These are phyloP conservation scores for Chloebia gouldiae DNA, from an alignment of 2,113 vertebrate genomes.

Conservation along the genomic window DNA sequence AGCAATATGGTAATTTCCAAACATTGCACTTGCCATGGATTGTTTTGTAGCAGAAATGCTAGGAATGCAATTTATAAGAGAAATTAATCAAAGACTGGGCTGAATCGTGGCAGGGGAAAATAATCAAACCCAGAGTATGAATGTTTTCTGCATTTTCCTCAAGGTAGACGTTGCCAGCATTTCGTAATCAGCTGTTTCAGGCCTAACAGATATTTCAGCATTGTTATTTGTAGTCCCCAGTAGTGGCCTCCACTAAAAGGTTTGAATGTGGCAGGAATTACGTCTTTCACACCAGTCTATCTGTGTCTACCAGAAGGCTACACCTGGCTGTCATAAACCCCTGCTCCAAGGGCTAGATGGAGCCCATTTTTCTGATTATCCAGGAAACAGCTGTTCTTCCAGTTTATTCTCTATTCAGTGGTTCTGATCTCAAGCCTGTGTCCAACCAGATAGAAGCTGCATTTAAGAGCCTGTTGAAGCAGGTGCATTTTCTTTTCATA, in stretches of 20 bases:
- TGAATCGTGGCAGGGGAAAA: conserved; percentile 8
- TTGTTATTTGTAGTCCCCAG: conserved; percentile 10
- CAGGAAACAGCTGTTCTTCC: not conserved
- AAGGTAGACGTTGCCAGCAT: conserved; percentile 20
- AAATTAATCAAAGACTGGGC: conserved; percentile 43
- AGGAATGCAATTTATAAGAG: conserved; percentile 21
- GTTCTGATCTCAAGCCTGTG: not conserved
- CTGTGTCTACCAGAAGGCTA: not conserved
- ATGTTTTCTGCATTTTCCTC: conserved; percentile 38
- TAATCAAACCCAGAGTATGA: conserved; percentile 2
- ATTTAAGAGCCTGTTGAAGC: not conserved
- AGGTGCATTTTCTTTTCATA: not conserved
- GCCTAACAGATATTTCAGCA: conserved; percentile 20
- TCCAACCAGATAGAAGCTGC: not conserved
- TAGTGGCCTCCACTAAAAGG: not conserved
- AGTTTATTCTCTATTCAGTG: not conserved
- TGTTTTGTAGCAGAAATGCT: conserved; percentile 23
- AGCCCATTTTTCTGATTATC: conserved; percentile 19
- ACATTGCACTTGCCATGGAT: not conserved
- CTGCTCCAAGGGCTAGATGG: not conserved
- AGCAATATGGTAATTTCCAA: conserved; percentile 2
- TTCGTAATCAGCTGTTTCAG: conserved; percentile 28
- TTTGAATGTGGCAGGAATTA: conserved; percentile 20
- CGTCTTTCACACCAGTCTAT: not conserved
- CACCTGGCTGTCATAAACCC: conserved; percentile 29